Conservation (phyloP, 2,797 vertebrate genomes). For the Mionectes olivaceus region DNA sequence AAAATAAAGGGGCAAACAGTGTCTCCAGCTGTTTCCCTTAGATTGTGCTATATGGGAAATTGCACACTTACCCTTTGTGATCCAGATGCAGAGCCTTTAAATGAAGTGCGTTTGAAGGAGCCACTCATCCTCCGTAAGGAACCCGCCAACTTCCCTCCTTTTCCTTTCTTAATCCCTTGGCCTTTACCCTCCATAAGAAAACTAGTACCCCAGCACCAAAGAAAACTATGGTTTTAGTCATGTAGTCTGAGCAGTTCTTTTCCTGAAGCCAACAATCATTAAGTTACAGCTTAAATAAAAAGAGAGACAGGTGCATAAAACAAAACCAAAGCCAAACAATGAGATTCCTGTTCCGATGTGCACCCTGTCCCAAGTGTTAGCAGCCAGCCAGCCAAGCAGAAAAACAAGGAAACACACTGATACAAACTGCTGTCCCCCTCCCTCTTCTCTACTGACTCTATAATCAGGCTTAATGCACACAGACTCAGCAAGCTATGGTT, state of each 20-base stretch:
- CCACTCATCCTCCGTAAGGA: constrained; percentile 79
- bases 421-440: constrained; percentile 78
- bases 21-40: neutral
- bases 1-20: neutral
- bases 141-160: constrained; percentile 55
- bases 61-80: constrained; percentile 92
- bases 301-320: neutral
- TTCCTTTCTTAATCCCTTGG: constrained; percentile 61
- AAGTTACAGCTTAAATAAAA: constrained; percentile 9
- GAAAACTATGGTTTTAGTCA: constrained; percentile 12
- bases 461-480: constrained; percentile 96
- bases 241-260: neutral
- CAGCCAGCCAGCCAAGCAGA: neutral
- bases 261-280: neutral
- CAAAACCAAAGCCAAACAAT: neutral
- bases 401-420: constrained; percentile 66
- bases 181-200: constrained; percentile 79
- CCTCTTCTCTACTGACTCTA: constrained; percentile 83
- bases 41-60: neutral
- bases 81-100: constrained; percentile 90
- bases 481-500: constrained; percentile 85
- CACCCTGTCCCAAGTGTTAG: constrained; percentile 11
- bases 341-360: neutral
- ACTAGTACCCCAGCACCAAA: constrained; percentile 2
- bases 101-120: constrained; percentile 88